Conservation (phyloP, 2,113 vertebrate genomes). For the Martes martes region DNA sequence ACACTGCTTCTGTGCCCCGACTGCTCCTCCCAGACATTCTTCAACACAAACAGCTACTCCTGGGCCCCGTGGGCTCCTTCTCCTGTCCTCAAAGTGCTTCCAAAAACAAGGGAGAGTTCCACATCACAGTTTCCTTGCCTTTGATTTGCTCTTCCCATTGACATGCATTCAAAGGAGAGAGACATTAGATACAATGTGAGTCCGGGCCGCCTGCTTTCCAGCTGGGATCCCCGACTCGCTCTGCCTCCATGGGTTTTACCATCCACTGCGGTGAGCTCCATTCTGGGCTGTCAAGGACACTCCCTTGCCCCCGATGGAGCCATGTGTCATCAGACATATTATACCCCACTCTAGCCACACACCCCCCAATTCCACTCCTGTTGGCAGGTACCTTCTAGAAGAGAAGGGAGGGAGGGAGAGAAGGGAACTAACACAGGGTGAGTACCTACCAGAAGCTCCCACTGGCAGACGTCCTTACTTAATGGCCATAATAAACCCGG, state of each 20-base stretch:
- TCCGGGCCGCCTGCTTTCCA: background rate
- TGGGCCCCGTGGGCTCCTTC: background rate
- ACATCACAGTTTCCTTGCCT: background rate
- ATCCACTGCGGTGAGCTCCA: background rate
- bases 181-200: background rate
- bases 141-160: constrained; percentile 1
- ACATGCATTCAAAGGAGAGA: background rate
- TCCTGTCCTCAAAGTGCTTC: background rate
- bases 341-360: rapidly evolving
- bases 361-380: no score
- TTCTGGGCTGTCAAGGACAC: background rate
- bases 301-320: background rate
- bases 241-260: rapidly evolving
- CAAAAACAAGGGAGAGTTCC: background rate
- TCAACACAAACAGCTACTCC: background rate
- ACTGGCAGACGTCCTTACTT: rapidly evolving
- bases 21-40: rapidly evolving
- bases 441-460: rapidly evolving
- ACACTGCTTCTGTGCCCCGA: background rate
- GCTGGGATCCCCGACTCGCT: background rate
- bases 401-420: background rate
- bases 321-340: rapidly evolving
- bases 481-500: rapidly evolving
- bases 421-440: background rate
- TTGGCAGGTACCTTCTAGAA: background rate